These are phyloP conservation scores for Ataeniobius toweri DNA, from an alignment of 2,797 vertebrate genomes.

Conservation along the genomic window DNA sequence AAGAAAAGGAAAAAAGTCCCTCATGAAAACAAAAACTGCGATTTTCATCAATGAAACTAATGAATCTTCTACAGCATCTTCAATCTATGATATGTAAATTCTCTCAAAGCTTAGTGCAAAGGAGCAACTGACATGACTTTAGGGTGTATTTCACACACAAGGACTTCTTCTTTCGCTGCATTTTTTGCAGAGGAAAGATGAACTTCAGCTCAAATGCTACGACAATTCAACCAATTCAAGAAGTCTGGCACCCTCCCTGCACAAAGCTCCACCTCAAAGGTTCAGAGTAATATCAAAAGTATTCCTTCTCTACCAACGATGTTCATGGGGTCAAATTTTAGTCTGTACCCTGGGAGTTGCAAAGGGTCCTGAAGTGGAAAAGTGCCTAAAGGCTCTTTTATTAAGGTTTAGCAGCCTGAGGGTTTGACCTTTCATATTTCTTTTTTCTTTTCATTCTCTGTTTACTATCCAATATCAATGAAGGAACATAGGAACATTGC, in stretches of 20 bases:
- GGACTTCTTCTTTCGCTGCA: background rate
- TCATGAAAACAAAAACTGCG: background rate
- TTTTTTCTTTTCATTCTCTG: conserved; percentile 51
- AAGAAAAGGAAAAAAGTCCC: background rate
- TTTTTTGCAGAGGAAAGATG: background rate
- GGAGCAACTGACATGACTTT: no score
- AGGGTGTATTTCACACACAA: background rate
- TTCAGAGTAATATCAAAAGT: background rate
- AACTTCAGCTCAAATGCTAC: background rate
- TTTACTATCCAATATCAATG: conserved; percentile 51
- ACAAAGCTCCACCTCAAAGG: background rate
- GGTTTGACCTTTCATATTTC: conserved; percentile 54
- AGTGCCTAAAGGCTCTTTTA: background rate
- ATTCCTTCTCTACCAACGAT: background rate
- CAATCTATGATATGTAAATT: no score
- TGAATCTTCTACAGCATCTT: no score
- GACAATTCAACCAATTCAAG: background rate
- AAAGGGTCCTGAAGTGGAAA: background rate
- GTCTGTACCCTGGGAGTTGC: background rate
- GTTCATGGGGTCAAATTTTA: background rate
- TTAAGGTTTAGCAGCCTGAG: conserved; percentile 35
- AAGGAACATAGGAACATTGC: conserved; percentile 6
- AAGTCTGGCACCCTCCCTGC: background rate
- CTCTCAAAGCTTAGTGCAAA: no score
- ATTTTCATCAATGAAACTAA: background rate